Conservation (phyloP, 2,888 invertebrate genomes). For the Stratiomys singularior region DNA sequence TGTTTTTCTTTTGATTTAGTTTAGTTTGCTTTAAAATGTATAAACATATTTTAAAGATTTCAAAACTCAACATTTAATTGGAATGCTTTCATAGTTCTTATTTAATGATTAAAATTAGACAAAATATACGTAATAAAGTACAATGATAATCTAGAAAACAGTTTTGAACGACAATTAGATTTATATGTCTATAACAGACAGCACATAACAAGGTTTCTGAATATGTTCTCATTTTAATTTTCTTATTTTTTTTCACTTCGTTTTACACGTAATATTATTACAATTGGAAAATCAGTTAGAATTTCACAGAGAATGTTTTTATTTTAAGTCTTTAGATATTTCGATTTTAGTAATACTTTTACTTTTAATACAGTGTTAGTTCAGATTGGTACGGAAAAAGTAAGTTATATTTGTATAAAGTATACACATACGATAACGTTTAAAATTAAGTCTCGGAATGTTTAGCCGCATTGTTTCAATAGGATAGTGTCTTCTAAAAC, state of each 20-base stretch:
- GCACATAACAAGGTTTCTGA: conserved; percentile 17
- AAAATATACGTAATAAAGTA: conserved; percentile 3
- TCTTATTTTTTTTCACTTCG: not conserved
- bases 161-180: conserved; percentile 10
- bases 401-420: too few species aligned
- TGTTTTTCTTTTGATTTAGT: not conserved
- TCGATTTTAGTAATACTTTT: not conserved
- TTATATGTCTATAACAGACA: conserved; percentile 16
- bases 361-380: too few species aligned
- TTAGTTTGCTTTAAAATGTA: not conserved
- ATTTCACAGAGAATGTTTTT: not conserved
- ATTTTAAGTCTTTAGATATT: not conserved
- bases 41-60: conserved; percentile 11
- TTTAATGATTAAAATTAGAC: not conserved
- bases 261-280: not conserved
- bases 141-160: conserved; percentile 26
- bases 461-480: conserved; percentile 1
- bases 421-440: too few species aligned
- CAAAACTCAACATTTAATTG: conserved; percentile 22
- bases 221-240: not conserved
- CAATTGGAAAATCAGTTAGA: not conserved
- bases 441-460: conserved; percentile 28
- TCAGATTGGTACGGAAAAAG: too few species aligned
- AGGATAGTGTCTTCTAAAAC: not conserved
- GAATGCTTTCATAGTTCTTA: conserved; percentile 7